Evolutionary conservation across 2,888 invertebrate species (phyloP).

Genomic region (Hirtodrosophila duncani): DNA sequence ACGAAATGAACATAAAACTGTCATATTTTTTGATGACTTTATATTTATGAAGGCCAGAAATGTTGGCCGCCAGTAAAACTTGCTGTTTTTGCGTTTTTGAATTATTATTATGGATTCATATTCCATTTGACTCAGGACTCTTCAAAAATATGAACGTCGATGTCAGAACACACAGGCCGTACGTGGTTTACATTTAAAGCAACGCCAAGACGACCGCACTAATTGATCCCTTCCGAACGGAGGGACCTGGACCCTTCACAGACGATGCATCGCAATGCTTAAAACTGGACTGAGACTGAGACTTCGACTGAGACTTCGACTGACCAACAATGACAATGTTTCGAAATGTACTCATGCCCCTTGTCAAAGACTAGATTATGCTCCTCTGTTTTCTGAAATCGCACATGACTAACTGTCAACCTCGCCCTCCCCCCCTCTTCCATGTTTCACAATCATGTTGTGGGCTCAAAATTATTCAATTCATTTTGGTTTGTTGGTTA

Average conservation of each 20-base stretch:
- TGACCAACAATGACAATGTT: constrained; percentile 2
- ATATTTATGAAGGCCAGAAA: constrained; percentile 72
- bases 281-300: too few species aligned
- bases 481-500: too few species aligned
- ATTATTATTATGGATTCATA: constrained; percentile 69
- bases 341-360: constrained; percentile 58
- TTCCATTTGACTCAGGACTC: constrained; percentile 38
- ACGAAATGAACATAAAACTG: constrained; percentile 70
- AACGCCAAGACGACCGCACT: constrained; percentile 70
- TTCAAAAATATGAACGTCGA: constrained; percentile 35
- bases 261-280: constrained; percentile 13
- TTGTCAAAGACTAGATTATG: constrained; percentile 60
- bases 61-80: constrained; percentile 47
- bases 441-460: too few species aligned
- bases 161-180: constrained; percentile 76
- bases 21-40: constrained; percentile 74
- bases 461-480: too few species aligned
- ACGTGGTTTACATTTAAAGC: constrained; percentile 77
- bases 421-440: too few species aligned
- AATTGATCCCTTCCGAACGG: constrained; percentile 75
- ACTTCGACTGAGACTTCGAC: too few species aligned
- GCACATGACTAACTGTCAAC: too few species aligned
- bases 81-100: constrained; percentile 50
- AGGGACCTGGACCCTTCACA: constrained; percentile 48
- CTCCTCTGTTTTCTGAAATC: constrained; percentile 22